Percentiles rank a stretch among this genome's conserved stretches.
Conservation (phyloP, 1,140 invertebrate genomes). For the Lerema accius region DNA sequence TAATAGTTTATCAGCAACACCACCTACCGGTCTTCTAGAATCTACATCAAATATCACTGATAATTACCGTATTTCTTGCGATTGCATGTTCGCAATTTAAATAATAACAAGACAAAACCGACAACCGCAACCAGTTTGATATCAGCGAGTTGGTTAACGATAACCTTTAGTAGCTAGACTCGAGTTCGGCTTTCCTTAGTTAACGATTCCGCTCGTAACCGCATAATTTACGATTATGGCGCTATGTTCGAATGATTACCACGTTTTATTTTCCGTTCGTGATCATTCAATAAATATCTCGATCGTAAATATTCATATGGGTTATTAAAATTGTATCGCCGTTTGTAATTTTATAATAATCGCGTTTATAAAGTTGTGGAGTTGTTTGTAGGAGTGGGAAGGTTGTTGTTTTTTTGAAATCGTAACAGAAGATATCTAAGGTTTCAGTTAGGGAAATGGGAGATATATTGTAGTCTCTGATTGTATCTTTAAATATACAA, state of each 20-base stretch:
- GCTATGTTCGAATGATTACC: conserved; percentile 51
- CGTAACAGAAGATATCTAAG: too few species aligned
- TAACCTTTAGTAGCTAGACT: conserved; percentile 46
- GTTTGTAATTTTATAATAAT: conserved; percentile 21
- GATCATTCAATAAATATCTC: conserved; percentile 53
- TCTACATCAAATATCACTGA: too few species aligned
- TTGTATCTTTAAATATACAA: too few species aligned
- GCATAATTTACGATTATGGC: conserved; percentile 60
- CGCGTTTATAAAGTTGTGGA: conserved; percentile 3
- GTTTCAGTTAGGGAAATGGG: too few species aligned
- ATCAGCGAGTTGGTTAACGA: conserved; percentile 39
- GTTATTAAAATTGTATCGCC: conserved; percentile 24
- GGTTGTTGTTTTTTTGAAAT: not conserved
- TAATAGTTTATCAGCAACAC: too few species aligned
- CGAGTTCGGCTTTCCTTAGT: conserved; percentile 36
- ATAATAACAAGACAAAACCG: not conserved
- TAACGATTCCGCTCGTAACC: conserved; percentile 55
- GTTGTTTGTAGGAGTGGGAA: conserved; percentile 7
- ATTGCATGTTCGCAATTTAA: too few species aligned
- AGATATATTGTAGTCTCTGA: too few species aligned
- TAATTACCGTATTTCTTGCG: too few species aligned
- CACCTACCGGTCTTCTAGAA: too few species aligned
- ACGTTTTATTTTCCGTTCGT: conserved; percentile 54
- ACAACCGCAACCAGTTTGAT: not conserved
- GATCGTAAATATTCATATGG: conserved; percentile 51